Evolutionary conservation across 1,140 invertebrate species (phyloP).

Genomic region (Aethina tumida): DNA sequence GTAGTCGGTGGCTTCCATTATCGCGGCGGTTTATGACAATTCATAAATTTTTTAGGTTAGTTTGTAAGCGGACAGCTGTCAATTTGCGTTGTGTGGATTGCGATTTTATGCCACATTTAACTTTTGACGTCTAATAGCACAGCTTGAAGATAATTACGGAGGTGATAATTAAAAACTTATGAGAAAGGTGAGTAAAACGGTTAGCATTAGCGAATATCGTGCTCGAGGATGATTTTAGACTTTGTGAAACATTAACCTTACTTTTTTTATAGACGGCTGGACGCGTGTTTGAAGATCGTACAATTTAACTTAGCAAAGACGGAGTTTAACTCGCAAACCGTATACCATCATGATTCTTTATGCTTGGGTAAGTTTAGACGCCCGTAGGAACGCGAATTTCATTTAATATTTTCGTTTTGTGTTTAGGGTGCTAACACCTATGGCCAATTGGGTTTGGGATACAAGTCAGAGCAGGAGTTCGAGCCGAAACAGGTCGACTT

Average conservation of each 20-base stretch:
- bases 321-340: slow-evolving; percentile 2
- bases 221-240: too few relatives aligned
- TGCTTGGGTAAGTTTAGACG: slow-evolving; percentile 21
- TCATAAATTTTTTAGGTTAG: too few relatives aligned
- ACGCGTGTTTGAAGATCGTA: slow-evolving; percentile 15
- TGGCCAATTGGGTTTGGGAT: slow-evolving; percentile 64
- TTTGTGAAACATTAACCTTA: slow-evolving; percentile 12
- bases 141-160: too few relatives aligned
- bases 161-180: too few relatives aligned
- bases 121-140: too few relatives aligned
- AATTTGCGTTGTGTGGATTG: too few relatives aligned
- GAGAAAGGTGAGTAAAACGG: too few relatives aligned
- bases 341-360: slow-evolving; percentile 21
- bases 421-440: slow-evolving; percentile 75
- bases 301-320: slow-evolving; percentile 10
- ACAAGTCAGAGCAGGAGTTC: slow-evolving; percentile 53
- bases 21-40: too few relatives aligned
- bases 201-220: too few relatives aligned
- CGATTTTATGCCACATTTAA: too few relatives aligned
- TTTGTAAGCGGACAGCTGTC: too few relatives aligned
- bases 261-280: slow-evolving; percentile 14
- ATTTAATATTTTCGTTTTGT: slow-evolving; percentile 5
- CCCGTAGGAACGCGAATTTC: background rate
- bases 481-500: slow-evolving; percentile 44
- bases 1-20: too few relatives aligned